Percentiles rank a stretch among this genome's conserved stretches.
These are phyloP conservation scores for Psammodynastes pulverulentus DNA, from an alignment of 2,113 vertebrate species.

Conservation along the genomic window DNA sequence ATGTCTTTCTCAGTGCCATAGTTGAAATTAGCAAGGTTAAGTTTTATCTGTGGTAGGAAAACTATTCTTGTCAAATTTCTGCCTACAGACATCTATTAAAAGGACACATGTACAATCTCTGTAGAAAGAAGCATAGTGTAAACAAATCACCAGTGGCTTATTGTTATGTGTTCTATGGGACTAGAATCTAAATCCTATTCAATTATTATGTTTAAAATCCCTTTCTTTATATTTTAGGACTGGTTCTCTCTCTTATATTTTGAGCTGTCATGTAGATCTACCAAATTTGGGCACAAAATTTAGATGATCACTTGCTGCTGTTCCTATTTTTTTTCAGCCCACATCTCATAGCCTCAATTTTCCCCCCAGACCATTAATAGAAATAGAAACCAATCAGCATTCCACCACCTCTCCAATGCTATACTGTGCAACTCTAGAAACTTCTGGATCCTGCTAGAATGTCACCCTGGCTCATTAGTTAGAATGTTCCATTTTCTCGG, in stretches of 20 bases:
- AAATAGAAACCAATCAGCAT: constrained; percentile 9
- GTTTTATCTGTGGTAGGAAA: not conserved
- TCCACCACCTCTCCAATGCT: not conserved
- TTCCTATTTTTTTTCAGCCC: not conserved
- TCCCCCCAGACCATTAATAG: constrained; percentile 7
- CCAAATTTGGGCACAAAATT: not conserved
- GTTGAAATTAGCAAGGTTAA: not conserved
- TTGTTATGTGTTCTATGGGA: not conserved
- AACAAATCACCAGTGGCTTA: not conserved
- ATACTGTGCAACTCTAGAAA: constrained; percentile 10
- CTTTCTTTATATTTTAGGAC: not conserved
- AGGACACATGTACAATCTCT: not conserved
- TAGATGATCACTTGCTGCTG: not conserved
- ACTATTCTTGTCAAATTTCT: not conserved
- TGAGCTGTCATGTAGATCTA: not conserved
- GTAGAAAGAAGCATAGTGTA: not conserved
- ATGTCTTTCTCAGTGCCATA: not conserved
- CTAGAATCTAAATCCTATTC: not conserved
- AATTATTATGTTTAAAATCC: not conserved
- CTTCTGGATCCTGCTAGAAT: constrained; percentile 7
- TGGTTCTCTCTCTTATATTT: not conserved
- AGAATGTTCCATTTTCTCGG: constrained; percentile 27
- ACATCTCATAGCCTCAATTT: not conserved
- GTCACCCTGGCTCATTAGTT: constrained; percentile 37
- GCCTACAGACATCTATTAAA: not conserved